Base-by-base conservation (phyloP, 2,888 invertebrate species). In the Orchesella flavescens region DNA sequence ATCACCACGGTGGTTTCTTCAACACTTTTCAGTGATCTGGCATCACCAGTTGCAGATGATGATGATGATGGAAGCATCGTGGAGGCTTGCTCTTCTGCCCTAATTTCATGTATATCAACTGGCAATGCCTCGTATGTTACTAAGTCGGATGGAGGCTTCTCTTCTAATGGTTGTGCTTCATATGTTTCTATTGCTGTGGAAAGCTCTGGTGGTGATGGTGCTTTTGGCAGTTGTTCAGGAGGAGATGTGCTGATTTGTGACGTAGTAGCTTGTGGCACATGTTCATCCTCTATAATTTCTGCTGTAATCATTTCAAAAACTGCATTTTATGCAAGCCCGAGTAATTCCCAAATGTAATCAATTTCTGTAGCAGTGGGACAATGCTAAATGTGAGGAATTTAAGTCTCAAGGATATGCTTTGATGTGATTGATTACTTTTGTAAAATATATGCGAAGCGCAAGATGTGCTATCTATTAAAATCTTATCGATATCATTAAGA, bases 81-180 rank as follows among this genome's bases (percentile, higher is more conserved):
- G 34, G 34, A 4, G 34, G 34, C 59, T 23, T 65, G 65, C 10
- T 24, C 49, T 10, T 65, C 24, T n/a, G n/a, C 57, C 34, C 34
- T 15, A 13, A 61, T 44, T 19, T 59, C 77, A 43, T 49, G n/a
- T 13, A 65, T 46, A 21, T 59, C 43, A 43, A 73, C 59, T 4
- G 63, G 15, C 34, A 9, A 72, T 34, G n/a, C 24, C 19, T 55
- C 57, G 21, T 76, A 49, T 34, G 44, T 46, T 34, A 34, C 3
- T 2, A 34, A 7, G 7, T 34, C 34, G 1, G 34, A 15, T 12
- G 53, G 49, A n/a, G 63, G 13, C 88, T 91, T 89, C 76, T 89
- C 90, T 0, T 91, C 87, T 77, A 90, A n/a, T n/a, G 34, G 34
- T 34, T 2, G 2, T 44, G 19, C 55, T n/a, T 55, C 59, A 43